These are phyloP conservation scores for Melinopterus prodromus DNA, from an alignment of 2,888 invertebrate genomes.

Conservation along the genomic window DNA sequence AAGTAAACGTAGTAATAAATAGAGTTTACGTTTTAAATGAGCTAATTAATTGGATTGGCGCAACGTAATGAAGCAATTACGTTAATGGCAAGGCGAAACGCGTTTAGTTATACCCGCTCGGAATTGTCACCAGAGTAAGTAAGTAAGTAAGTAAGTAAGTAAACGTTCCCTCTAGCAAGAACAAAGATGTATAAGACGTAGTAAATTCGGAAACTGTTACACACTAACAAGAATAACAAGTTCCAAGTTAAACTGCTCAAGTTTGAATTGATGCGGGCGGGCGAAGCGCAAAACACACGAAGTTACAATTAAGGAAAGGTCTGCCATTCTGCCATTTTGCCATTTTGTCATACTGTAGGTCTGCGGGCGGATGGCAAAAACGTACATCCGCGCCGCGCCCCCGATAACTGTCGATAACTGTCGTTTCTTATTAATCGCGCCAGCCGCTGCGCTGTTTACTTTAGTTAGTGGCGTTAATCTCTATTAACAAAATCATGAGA, in stretches of 20 bases:
- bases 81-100: neutral
- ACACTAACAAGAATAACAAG: slow-evolving; percentile 4
- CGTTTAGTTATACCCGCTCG: neutral
- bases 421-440: neutral
- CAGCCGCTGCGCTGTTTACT: neutral
- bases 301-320: neutral
- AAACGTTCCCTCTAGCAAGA: neutral
- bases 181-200: neutral
- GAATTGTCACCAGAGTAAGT: neutral
- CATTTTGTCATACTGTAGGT: neutral
- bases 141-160: neutral
- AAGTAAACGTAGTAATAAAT: neutral
- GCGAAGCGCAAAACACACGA: neutral
- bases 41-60: neutral
- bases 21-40: neutral
- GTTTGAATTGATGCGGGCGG: neutral
- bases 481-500: neutral
- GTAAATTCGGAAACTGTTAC: neutral
- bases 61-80: neutral
- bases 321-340: neutral
- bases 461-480: neutral
- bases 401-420: neutral
- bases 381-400: neutral
- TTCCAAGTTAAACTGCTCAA: neutral
- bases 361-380: neutral